Conservation (phyloP, 2,113 vertebrate species). For the Gallinago jamesoni region DNA sequence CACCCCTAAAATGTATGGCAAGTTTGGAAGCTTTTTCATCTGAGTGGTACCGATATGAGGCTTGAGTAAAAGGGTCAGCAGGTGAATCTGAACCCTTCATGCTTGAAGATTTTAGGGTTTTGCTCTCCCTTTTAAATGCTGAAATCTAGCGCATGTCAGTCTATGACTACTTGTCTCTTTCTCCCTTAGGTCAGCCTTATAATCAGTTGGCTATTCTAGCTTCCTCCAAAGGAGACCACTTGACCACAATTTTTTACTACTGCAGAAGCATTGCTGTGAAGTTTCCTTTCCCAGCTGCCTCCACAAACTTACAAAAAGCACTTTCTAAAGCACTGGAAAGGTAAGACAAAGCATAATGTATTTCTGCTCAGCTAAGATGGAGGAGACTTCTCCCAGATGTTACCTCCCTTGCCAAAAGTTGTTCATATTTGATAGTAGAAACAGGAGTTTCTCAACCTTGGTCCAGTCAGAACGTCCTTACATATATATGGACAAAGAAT, state of each 20-base stretch:
- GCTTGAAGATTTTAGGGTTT: background rate
- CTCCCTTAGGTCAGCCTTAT: conserved; percentile 92
- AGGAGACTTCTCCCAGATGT: background rate
- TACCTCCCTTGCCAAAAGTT: background rate
- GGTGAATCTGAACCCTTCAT: background rate
- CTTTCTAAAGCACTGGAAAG: conserved; percentile 99
- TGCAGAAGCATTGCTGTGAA: conserved; percentile 99
- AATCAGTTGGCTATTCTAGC: conserved; percentile 99
- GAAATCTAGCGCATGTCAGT: background rate
- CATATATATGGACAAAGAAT: background rate
- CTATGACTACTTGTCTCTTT: background rate
- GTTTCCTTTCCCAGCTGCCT: conserved; percentile 98
- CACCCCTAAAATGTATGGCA: background rate
- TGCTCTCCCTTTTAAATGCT: background rate
- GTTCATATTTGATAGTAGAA: background rate
- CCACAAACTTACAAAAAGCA: conserved; percentile 98
- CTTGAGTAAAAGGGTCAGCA: background rate
- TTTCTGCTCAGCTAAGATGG: background rate
- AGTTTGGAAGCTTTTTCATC: background rate
- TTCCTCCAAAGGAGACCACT: conserved; percentile 98
- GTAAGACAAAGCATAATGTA: conserved; percentile 62
- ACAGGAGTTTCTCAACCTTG: background rate
- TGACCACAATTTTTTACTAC: conserved; percentile 99
- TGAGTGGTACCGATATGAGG: background rate
- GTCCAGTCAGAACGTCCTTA: background rate